Conservation (phyloP, 1,140 invertebrate genomes). For the Cotesia glomerata region DNA sequence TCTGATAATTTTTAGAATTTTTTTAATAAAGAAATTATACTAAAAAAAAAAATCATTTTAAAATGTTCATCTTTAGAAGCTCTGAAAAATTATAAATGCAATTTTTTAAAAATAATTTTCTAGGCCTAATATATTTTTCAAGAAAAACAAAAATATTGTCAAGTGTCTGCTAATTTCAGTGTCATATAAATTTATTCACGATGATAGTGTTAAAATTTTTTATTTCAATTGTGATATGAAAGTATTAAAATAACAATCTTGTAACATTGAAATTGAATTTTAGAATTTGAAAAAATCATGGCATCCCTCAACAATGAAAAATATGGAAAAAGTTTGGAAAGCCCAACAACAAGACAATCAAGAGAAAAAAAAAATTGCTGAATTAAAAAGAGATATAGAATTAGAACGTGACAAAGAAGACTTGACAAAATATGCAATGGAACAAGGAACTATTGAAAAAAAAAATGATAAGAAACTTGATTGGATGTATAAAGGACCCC, state of each 20-base stretch:
- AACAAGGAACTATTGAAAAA: constrained; percentile 64
- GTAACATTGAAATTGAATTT: constrained; percentile 12
- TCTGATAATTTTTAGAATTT: not conserved
- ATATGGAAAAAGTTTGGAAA: constrained; percentile 80
- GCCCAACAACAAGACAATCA: constrained; percentile 75
- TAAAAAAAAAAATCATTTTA: too few relatives aligned
- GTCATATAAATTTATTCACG: not conserved
- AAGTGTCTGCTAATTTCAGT: not conserved
- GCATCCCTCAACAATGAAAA: constrained; percentile 80
- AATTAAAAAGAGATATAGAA: constrained; percentile 72
- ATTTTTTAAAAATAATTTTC: too few relatives aligned
- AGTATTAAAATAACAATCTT: constrained; percentile 2
- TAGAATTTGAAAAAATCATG: constrained; percentile 82
- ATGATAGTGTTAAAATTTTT: not conserved
- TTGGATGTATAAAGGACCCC: constrained; percentile 92
- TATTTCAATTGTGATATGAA: constrained; percentile 10
- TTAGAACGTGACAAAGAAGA: constrained; percentile 72
- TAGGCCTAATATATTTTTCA: too few relatives aligned
- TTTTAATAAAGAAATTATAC: not conserved
- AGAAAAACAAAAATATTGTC: too few relatives aligned
- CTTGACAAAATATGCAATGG: constrained; percentile 69
- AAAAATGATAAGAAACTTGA: constrained; percentile 75
- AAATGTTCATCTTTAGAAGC: too few relatives aligned
- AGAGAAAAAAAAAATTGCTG: constrained; percentile 72
- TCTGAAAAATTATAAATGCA: too few relatives aligned